phyloP scores from a whole-genome alignment of 2,113 vertebrate species.

The Tragelaphus strepsiceros region DNA sequence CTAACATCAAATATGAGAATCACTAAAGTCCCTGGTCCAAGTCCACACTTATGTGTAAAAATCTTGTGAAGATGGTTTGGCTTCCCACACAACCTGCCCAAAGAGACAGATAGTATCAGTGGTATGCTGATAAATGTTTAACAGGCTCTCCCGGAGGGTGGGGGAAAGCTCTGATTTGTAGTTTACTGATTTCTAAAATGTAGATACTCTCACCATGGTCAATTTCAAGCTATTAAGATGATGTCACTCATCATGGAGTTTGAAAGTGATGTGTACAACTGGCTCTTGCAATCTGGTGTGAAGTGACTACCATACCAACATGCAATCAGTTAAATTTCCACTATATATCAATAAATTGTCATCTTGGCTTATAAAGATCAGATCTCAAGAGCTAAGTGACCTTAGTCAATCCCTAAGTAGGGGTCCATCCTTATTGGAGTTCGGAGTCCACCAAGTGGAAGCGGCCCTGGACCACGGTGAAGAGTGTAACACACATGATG shows the following conservation, averaged over 20 bases:
- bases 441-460: background rate
- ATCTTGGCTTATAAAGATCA: background rate
- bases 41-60: background rate
- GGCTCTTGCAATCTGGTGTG: background rate
- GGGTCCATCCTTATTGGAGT: background rate
- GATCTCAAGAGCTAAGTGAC: constrained; percentile 8
- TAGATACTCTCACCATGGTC: background rate
- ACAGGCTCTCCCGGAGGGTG: background rate
- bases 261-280: background rate
- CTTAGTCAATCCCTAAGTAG: background rate
- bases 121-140: background rate
- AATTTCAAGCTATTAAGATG: constrained; percentile 12
- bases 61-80: background rate
- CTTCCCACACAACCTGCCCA: background rate
- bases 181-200: background rate
- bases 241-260: background rate
- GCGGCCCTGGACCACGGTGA: background rate
- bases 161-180: background rate
- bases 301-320: background rate
- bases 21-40: background rate
- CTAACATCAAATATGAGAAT: background rate
- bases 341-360: background rate
- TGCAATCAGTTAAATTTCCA: background rate
- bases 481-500: background rate
- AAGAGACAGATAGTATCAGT: background rate